Conservation (phyloP, 2,888 invertebrate species). For the Campoplex nolae region DNA sequence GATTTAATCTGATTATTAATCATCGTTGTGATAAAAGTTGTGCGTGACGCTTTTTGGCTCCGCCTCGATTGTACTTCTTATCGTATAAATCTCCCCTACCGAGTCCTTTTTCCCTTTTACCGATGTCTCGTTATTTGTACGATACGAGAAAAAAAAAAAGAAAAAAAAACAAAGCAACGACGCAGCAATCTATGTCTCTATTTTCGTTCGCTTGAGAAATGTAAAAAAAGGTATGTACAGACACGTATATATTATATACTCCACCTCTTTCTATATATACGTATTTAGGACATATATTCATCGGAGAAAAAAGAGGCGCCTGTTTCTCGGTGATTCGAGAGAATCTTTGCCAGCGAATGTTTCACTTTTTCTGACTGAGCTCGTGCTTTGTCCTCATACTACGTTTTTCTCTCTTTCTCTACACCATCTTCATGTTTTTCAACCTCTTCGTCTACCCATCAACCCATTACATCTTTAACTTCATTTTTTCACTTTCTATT, state of each 20-base stretch:
- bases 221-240: background rate
- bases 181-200: constrained; percentile 24
- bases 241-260: constrained; percentile 19
- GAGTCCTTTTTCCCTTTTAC: constrained; percentile 25
- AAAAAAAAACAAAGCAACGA: constrained; percentile 4
- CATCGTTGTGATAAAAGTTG: constrained; percentile 2
- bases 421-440: constrained; percentile 11
- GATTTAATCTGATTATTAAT: constrained; percentile 10
- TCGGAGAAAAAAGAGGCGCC: constrained; percentile 56
- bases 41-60: constrained; percentile 19
- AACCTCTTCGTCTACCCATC: constrained; percentile 17
- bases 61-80: constrained; percentile 31
- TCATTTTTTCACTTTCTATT: constrained; percentile 18
- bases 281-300: constrained; percentile 31
- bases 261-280: background rate
- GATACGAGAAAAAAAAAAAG: constrained; percentile 10
- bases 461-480: constrained; percentile 17
- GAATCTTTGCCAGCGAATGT: constrained; percentile 61
- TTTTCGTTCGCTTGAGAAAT: constrained; percentile 30
- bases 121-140: constrained; percentile 21
- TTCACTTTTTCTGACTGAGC: constrained; percentile 40
- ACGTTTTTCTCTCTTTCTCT: constrained; percentile 3
- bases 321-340: constrained; percentile 53
- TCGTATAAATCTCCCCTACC: constrained; percentile 27
- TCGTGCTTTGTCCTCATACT: constrained; percentile 17